These are phyloP conservation scores for Samia ricini DNA, from an alignment of 1,140 invertebrate species.

Conservation along the genomic window DNA sequence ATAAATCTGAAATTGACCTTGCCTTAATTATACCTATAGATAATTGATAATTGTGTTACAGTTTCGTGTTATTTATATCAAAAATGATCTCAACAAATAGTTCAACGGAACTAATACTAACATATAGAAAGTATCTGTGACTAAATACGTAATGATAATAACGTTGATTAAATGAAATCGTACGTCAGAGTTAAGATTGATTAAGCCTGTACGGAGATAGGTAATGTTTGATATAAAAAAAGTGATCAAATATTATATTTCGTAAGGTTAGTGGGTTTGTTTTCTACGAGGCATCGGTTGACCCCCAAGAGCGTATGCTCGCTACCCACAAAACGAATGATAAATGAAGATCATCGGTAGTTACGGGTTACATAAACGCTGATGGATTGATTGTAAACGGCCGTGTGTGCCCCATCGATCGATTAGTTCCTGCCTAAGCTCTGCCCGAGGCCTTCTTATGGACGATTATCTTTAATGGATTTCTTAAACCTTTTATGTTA, in stretches of 20 bases:
- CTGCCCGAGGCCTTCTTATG: conserved; percentile 48
- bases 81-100: no score
- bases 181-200: conserved; percentile 13
- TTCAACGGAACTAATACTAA: no score
- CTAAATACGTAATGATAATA: background rate
- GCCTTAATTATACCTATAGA: no score
- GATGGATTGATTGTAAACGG: conserved; percentile 74
- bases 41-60: no score
- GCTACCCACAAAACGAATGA: conserved; percentile 73
- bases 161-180: background rate
- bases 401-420: conserved; percentile 63
- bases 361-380: conserved; percentile 69
- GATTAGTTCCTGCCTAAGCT: conserved; percentile 60
- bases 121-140: no score
- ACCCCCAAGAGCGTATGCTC: conserved; percentile 56
- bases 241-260: conserved; percentile 44
- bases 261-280: conserved; percentile 40
- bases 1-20: no score
- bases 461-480: conserved; percentile 71
- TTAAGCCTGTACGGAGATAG: conserved; percentile 26
- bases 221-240: conserved; percentile 27
- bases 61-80: no score
- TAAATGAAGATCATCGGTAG: conserved; percentile 73
- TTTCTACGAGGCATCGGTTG: conserved; percentile 41
- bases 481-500: conserved; percentile 57